Base-by-base conservation (phyloP, 2,113 vertebrate genomes). In the Phoenicopterus ruber region DNA sequence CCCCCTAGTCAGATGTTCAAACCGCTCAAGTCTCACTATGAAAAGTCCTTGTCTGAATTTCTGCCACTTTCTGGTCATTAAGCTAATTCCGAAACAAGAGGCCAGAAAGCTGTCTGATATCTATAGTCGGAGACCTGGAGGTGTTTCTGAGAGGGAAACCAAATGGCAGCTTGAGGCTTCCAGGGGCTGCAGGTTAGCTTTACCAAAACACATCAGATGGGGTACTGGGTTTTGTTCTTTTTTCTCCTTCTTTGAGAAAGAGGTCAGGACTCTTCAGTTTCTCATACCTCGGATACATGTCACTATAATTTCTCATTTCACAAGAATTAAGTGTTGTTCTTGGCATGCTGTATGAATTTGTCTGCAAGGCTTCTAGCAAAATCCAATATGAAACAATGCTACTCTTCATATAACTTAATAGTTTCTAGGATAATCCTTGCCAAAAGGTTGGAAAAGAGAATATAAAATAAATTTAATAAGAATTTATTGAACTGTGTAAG, bases 341-440 rank as follows among this genome's bases (percentile, higher is more conserved):
- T 6, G 0, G 18, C 9, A 46, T 7, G 36, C 34, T 49, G 17
- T 0, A 0, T 58, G 28, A 82, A 46, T 77, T 54, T 69, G 34
- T 63, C 76, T 83, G 31, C 36, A 44, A 69, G 67, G n/a, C n/a
- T 95, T 65, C 83, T 73, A 87, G 59, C 13, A 89, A 87, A 87
- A 85, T 79, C n/a, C 57, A 67, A 25, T 32, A 16, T 0, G 6
- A 84, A 81, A n/a, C 29, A 66, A 79, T 49, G 12, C 40, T 69
- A 15, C 19, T 81, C 32, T 63, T 67, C 50, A 9, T 17, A 6
- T 17, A 61, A n/a, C 9, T 77, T 74, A 28, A 34, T 50, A 7
- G 13, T 50, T 81, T 71, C 63, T 66, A 62, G 47, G 25, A 32
- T 55, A 84, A 73, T 49, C n/a, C 38, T 86, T 63, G 36, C 36